Evolutionary conservation across 2,797 vertebrate species (phyloP).

Genomic region (Esox lucius): DNA sequence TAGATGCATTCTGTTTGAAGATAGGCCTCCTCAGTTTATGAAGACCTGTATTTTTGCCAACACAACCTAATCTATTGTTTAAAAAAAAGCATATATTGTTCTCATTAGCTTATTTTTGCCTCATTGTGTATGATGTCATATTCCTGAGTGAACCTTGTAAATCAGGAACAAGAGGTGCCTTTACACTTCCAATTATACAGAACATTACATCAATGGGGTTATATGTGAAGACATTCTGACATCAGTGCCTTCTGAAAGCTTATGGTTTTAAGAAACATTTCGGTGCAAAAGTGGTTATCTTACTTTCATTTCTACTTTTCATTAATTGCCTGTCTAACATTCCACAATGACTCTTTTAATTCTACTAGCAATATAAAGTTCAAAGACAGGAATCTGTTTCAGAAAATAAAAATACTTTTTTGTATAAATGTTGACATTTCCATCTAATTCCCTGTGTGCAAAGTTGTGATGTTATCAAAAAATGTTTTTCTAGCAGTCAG

Average conservation of each 20-base stretch:
- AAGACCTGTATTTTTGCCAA: not conserved
- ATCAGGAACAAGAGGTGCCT: not conserved
- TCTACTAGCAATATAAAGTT: slow-evolving; percentile 53
- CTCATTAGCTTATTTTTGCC: too few species aligned
- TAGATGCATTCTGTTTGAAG: not conserved
- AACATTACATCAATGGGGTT: not conserved
- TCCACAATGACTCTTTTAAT: slow-evolving; percentile 38
- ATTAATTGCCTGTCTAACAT: slow-evolving; percentile 40
- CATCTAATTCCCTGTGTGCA: slow-evolving; percentile 13
- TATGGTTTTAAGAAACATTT: slow-evolving; percentile 7
- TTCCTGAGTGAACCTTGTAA: not conserved
- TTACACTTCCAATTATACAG: not conserved
- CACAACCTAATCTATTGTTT: not conserved
- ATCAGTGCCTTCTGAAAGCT: not conserved
- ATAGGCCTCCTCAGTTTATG: not conserved
- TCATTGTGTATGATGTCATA: not conserved
- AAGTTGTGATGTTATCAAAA: not conserved
- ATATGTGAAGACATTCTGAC: not conserved
- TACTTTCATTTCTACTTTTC: slow-evolving; percentile 27
- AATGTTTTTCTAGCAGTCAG: too few species aligned
- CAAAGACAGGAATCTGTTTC: slow-evolving; percentile 57
- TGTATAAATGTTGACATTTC: slow-evolving; percentile 20
- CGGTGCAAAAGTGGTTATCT: slow-evolving; percentile 10
- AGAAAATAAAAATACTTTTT: slow-evolving; percentile 38
- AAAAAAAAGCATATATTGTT: too few species aligned